phyloP scores from a whole-genome alignment of 1,140 invertebrate species.

The Vanessa tameamea region DNA sequence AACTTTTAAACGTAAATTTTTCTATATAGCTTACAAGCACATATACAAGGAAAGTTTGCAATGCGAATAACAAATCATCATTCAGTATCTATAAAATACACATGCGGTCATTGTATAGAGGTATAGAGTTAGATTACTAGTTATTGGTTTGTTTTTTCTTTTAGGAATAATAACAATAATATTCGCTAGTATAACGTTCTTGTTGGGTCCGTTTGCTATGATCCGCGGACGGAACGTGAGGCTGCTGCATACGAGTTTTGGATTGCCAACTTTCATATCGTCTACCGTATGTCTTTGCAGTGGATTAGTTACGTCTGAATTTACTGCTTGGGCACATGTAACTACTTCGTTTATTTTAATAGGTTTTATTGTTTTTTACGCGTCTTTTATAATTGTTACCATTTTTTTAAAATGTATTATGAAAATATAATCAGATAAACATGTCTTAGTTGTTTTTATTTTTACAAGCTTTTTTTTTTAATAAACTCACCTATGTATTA shows the following conservation, averaged over 20 bases:
- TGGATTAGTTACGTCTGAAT: slow-evolving; percentile 36
- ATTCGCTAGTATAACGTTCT: slow-evolving; percentile 35
- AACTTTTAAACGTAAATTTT: no score
- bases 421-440: slow-evolving; percentile 37
- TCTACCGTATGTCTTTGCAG: slow-evolving; percentile 51
- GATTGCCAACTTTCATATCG: slow-evolving; percentile 50
- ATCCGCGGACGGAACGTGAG: slow-evolving; percentile 32
- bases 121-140: no score
- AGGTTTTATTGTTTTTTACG: slow-evolving; percentile 49
- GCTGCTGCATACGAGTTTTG: slow-evolving; percentile 44
- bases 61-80: no score
- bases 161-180: slow-evolving; percentile 42
- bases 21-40: no score
- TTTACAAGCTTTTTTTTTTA: neutral
- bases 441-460: slow-evolving; percentile 5
- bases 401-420: slow-evolving; percentile 51
- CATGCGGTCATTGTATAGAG: no score
- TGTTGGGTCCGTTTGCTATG: slow-evolving; percentile 40
- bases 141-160: slow-evolving; percentile 18
- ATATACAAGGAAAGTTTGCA: no score
- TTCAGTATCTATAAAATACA: no score
- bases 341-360: slow-evolving; percentile 39
- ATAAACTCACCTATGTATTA: no score
- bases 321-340: slow-evolving; percentile 40
- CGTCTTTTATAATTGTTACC: slow-evolving; percentile 43